Evolutionary conservation across 1,140 invertebrate species (phyloP), one percentile per base, ranked within the genome.

Genomic region (Cotesia typhae): DNA sequence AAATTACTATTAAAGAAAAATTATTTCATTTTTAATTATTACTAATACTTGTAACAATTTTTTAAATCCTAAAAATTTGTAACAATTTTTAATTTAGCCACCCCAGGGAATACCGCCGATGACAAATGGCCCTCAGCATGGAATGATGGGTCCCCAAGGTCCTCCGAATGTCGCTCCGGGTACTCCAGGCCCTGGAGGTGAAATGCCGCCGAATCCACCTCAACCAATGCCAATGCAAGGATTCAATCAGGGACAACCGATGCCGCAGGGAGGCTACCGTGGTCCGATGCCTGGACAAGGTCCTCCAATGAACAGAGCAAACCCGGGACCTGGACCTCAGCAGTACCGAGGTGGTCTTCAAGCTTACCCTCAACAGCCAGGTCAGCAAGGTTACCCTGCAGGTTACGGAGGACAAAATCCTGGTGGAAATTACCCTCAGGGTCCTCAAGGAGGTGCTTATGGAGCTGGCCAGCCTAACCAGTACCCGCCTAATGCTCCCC

Each of bases 361-460:
- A 78, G 87, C 86, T 7, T 90, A 90, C 74, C 89, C 88, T 38
- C 89, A 89, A 74, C 85, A 89, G 73, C 83, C 86, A 37, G 85
- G 87, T 72, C 89, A 88, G 61, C 89, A 89, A 79, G 87, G 85
- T 68, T 90, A 90, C 73, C 85, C 87, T 61, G 79, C 84, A 65
- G 82, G 85, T 59, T 89, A 89, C 70, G 79, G 84, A 12, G 87
- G 83, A 76, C 86, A 86, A 75, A 88, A 85, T 82, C 86, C 85
- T 37, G 77, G 79, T 0, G 78, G 79, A 14, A 85, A 84, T 74
- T 87, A 86, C 74, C 41, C 41, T 7, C 84, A 83, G 78, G 81
- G 85, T 61, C 87, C 87, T n/a, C 86, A 87, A 73, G 81, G 79
- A 38, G 73, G 81, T 9, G 81, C 78, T 5, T 87, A 86, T 37